Percentiles rank a stretch among this genome's conserved stretches.
These are phyloP conservation scores for Scotopteryx bipunctaria DNA, from an alignment of 2,888 invertebrate species.

Conservation along the genomic window DNA sequence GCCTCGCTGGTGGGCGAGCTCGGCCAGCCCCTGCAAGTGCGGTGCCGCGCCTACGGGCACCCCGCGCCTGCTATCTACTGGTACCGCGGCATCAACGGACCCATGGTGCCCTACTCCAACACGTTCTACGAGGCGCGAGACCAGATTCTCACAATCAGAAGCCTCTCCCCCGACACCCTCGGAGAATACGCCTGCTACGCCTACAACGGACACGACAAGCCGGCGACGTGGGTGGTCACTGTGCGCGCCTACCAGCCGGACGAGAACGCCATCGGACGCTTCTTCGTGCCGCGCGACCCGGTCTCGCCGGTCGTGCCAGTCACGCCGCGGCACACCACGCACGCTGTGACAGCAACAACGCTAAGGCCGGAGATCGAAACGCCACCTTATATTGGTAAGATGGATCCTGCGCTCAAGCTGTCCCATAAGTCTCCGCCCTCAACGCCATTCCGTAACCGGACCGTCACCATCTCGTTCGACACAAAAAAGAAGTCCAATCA, in stretches of 20 bases:
- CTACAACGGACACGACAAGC: constrained; percentile 90
- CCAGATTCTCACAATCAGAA: constrained; percentile 88
- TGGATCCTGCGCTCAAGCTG: constrained; percentile 22
- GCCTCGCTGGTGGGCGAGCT: constrained; percentile 87
- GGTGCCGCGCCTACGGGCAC: constrained; percentile 92
- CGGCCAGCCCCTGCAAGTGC: constrained; percentile 87
- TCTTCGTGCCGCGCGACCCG: constrained; percentile 45
- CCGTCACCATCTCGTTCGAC: too few species aligned
- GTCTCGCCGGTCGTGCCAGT: constrained; percentile 24
- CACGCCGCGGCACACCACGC: constrained; percentile 19
- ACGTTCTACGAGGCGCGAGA: constrained; percentile 88
- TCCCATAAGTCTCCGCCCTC: too few species aligned
- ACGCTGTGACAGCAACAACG: constrained; percentile 39
- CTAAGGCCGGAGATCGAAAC: constrained; percentile 44
- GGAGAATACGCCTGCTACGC: constrained; percentile 96
- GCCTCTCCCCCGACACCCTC: constrained; percentile 87
- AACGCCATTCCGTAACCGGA: too few species aligned
- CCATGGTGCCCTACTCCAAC: constrained; percentile 88
- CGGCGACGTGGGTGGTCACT: constrained; percentile 89
- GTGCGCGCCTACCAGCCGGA: constrained; percentile 89
- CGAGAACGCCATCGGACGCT: constrained; percentile 60
- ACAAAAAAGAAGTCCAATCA: too few species aligned
- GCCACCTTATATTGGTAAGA: constrained; percentile 68
- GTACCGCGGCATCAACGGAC: constrained; percentile 90
- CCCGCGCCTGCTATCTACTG: constrained; percentile 91